Base-by-base conservation (phyloP, 1,140 invertebrate species). In the Aricia agestis region DNA sequence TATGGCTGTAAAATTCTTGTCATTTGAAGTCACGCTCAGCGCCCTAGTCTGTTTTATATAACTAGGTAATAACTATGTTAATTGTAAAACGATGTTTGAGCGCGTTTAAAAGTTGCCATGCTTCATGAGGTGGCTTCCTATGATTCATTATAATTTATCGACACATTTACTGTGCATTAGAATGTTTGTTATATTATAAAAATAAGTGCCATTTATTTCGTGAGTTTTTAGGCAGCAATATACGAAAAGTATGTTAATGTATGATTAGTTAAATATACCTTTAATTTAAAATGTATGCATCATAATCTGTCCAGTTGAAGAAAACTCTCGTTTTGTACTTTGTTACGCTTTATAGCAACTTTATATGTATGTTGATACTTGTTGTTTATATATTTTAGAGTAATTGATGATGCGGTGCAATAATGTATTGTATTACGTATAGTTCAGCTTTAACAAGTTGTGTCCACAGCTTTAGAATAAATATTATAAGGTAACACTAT, bases 381-480 rank as follows among this genome's bases (percentile, higher is more conserved):
- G 59, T 63, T 63, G 59, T 63, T 63, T 63, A 25, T 63, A 11
- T 63, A 63, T 19, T 63, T 63, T 63, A 63, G 59, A 63, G 9
- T 63, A 63, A 63, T 63, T 11, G 11, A 18, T 59, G 36, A 52
- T 6, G 59, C 18, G 2, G 59, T 63, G 19, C 59, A 19, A 19
- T 63, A 63, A 63, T 11, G 5, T 63, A 63, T 63, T 63, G 59
- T 25, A 63, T 63, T 52, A 19, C 59, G 59, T 9, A 52, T 52
- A 52, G 61, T 65, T 68, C 59, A 63, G 52, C 63, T 67, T 65
- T 73, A 63, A 65, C 25, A 25, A 66, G 57, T 59, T 68, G 74
- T 76, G 75, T 76, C 75, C 75, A 76, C 75, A 76, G 72, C 72
- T 71, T 74, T 70, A 70, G 68, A 67, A 58, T 67, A 67, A 70